Base-by-base conservation (phyloP, 2,888 invertebrate genomes). In the Eucera pruinosa region DNA sequence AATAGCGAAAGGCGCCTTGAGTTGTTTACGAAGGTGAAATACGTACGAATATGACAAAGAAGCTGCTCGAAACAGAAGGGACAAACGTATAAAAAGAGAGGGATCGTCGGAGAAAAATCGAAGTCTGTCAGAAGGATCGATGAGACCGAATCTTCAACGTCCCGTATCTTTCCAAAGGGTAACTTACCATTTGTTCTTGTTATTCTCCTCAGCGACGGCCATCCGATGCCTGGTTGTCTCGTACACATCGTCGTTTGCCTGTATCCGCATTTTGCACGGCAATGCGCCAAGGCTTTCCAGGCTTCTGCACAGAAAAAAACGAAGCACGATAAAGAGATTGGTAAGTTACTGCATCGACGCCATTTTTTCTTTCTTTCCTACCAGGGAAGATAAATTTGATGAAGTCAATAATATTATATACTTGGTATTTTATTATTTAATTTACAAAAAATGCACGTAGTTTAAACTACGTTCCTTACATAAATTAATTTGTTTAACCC, bases 191-290 rank as follows among this genome's bases (percentile, higher is more conserved):
- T 97, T 97, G 93, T 97, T 98, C 94, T 97, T 98, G 93, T 96
- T 97, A 93, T 96, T 97, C 92, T 98, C 97, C 93, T 98, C 97
- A 85, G 96, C 97, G 90, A 96, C 95, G 90, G 97, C 97, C 97
- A 98, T 97, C 89, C 97, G 96, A 92, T 97, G 96, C 93, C 96
- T 95, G 86, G 98, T 98, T 88, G 96, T 96, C 93, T 97, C 97
- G 93, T 98, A 98, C 76, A 98, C 97, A 94, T 98, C 98, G 91
- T 98, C 98, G 90, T 97, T 98, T 89, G 98, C 98, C 92, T 97
- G 97, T 87, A 98, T 96, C 83, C 97, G 96, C 95, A 98, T 96
- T 92, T 97, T 97, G 92, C 96, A 95, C 88, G 96, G 96, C 93
- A 98, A 94, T 85, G 96, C 95, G 86, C 98, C 98, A 93, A 98